phyloP scores from a whole-genome alignment of 2,797 vertebrate genomes.

The Sebastolobus altivelis region DNA sequence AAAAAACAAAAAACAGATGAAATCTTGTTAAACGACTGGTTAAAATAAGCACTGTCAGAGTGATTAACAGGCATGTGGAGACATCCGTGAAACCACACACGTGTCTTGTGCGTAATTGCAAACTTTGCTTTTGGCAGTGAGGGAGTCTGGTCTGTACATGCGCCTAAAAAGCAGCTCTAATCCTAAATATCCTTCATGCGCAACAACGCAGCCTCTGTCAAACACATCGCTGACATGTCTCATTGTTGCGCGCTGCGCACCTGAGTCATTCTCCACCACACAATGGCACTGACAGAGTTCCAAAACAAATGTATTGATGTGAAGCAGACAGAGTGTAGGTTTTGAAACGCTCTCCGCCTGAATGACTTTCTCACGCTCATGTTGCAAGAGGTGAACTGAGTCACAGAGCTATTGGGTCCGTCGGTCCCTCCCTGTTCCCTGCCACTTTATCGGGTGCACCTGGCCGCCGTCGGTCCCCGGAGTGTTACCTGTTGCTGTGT shows the following conservation, averaged over 20 bases:
- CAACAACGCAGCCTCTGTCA: constrained; percentile 67
- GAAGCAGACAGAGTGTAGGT: constrained; percentile 72
- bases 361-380: constrained; percentile 95
- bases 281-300: constrained; percentile 75
- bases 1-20: background rate
- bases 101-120: constrained; percentile 42
- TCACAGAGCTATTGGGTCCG: constrained; percentile 78
- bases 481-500: constrained; percentile 88
- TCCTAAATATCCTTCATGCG: constrained; percentile 37
- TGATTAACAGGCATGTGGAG: constrained; percentile 33
- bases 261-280: constrained; percentile 67
- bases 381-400: constrained; percentile 87
- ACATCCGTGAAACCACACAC: constrained; percentile 37
- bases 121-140: constrained; percentile 46
- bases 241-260: constrained; percentile 71
- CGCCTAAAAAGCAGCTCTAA: constrained; percentile 27
- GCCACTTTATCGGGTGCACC: constrained; percentile 86
- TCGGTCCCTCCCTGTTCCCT: constrained; percentile 63
- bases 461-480: constrained; percentile 86
- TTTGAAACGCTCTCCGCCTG: constrained; percentile 83
- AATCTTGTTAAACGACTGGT: background rate
- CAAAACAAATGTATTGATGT: constrained; percentile 81
- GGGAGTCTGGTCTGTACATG: constrained; percentile 53
- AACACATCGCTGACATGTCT: constrained; percentile 56
- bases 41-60: constrained; percentile 9